A percentile compares a stretch with the other conserved stretches of the same genome.
These are phyloP conservation scores for Pelagia noctiluca DNA, from an alignment of 30 jellyfish, hydroid and myxozoan genomes.

Conservation along the genomic window DNA sequence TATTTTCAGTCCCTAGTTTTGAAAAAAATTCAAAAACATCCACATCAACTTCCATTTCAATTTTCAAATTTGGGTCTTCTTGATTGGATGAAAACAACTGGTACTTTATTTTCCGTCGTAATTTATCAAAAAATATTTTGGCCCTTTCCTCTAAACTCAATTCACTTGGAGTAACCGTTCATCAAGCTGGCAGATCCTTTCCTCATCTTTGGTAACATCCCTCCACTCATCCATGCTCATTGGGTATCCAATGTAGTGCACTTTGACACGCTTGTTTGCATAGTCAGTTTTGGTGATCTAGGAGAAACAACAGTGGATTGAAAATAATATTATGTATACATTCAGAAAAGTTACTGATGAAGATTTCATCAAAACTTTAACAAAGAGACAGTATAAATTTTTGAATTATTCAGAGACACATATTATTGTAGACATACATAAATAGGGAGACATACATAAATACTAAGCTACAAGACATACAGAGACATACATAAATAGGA, in stretches of 20 bases:
- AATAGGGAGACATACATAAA: too few species aligned
- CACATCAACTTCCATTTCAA: slow-evolving; percentile 6
- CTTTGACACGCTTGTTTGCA: neutral
- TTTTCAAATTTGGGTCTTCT: slow-evolving; percentile 8
- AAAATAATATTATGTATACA: neutral
- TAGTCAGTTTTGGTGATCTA: slow-evolving; percentile 4
- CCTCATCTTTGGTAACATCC: slow-evolving; percentile 7
- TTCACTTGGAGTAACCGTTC: neutral
- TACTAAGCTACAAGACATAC: too few species aligned
- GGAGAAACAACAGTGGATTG: neutral
- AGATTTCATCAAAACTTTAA: neutral
- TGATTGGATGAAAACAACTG: neutral
- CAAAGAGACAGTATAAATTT: neutral
- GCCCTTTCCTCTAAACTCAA: neutral
- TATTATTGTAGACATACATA: too few species aligned
- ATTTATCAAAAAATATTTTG: neutral
- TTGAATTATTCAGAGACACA: too few species aligned
- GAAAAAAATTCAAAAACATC: neutral
- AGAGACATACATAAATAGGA: too few species aligned
- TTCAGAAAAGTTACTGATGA: neutral
- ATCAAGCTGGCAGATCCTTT: slow-evolving; percentile 4
- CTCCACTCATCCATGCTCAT: neutral
- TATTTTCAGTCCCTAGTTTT: neutral
- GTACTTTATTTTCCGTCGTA: slow-evolving; percentile 3
- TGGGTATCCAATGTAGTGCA: slow-evolving; percentile 19